Evolutionary conservation across 2,797 vertebrate genomes (phyloP), one percentile per base, ranked within the genome.

Genomic region (Lerista edwardsae): DNA sequence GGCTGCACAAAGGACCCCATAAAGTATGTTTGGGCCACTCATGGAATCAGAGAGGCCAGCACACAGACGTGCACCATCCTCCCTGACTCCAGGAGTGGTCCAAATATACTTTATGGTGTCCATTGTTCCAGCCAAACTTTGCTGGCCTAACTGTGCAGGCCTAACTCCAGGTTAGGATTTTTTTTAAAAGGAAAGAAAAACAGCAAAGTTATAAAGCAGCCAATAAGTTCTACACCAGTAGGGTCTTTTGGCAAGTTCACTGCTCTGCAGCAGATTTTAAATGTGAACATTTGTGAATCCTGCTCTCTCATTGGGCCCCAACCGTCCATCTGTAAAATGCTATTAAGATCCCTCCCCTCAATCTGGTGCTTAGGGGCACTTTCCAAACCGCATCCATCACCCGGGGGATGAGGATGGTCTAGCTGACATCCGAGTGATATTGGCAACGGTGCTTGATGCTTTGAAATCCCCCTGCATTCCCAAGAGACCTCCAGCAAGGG

Each of bases 401-500:
- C n/a, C 27, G 47, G 73, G 44, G 8, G 47, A 69, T 81, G 79
- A 77, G 59, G 65, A 77, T 77, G 25, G 84, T 34, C 73, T 62
- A 76, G 64, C 65, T 81, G 74, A 75, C 57, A 86, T 29, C 34
- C 31, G 27, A 44, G 36, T 34, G 62, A 87, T 76, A 71, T 55
- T 44, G 73, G 55, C 88, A n/a, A 71, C 74, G 15, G 8, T 47
- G 55, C 72, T 68, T 3, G 1, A 19, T 21, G 3, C 69, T 55
- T 36, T 9, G 86, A 87, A 85, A 15, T 47, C 61, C 3, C 0
- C 0, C 2, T 7, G 74, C 3, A 17, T 89, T 91, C 91, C 62
- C 39, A 91, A 86, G 88, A 83, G 88, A 74, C 85, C 86, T 85
- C 78, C 84, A 87, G 64, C 87, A 89, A 73, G 86, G 87, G 92